These are phyloP conservation scores for Torymus aiolomorphi DNA, from an alignment of 2,888 invertebrate species.

Conservation along the genomic window DNA sequence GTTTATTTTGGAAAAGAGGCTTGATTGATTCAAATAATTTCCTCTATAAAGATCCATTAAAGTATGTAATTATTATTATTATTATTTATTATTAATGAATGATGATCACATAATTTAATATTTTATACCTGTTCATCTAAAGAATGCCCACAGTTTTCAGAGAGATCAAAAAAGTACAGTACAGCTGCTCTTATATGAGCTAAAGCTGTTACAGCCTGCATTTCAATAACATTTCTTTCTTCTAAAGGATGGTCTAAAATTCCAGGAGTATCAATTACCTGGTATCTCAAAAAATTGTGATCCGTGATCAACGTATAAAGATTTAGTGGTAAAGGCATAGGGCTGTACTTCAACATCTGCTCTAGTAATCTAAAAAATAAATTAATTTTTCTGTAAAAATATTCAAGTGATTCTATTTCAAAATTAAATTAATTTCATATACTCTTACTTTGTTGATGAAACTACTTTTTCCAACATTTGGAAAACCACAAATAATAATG, in stretches of 20 bases:
- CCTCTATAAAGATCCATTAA: slow-evolving; percentile 74
- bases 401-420: no score
- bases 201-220: slow-evolving; percentile 99
- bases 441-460: slow-evolving; percentile 94
- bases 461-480: slow-evolving; percentile 99
- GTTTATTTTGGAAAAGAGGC: slow-evolving; percentile 97
- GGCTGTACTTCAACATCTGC: slow-evolving; percentile 99
- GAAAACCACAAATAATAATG: slow-evolving; percentile 98
- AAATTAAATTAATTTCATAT: background rate
- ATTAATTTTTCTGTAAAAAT: background rate
- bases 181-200: slow-evolving; percentile 97
- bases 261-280: slow-evolving; percentile 97
- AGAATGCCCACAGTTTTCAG: slow-evolving; percentile 97
- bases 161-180: slow-evolving; percentile 94
- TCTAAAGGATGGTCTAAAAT: slow-evolving; percentile 98
- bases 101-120: background rate
- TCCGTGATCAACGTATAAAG: slow-evolving; percentile 99
- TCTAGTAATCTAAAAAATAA: slow-evolving; percentile 85
- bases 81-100: slow-evolving; percentile 24
- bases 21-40: slow-evolving; percentile 90
- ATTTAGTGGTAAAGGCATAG: slow-evolving; percentile 99
- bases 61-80: slow-evolving; percentile 6
- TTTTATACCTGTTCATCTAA: slow-evolving; percentile 90
- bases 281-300: slow-evolving; percentile 98
- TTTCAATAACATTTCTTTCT: slow-evolving; percentile 97